Conservation (phyloP, 2,797 vertebrate species). For the Eulemur rubriventer region DNA sequence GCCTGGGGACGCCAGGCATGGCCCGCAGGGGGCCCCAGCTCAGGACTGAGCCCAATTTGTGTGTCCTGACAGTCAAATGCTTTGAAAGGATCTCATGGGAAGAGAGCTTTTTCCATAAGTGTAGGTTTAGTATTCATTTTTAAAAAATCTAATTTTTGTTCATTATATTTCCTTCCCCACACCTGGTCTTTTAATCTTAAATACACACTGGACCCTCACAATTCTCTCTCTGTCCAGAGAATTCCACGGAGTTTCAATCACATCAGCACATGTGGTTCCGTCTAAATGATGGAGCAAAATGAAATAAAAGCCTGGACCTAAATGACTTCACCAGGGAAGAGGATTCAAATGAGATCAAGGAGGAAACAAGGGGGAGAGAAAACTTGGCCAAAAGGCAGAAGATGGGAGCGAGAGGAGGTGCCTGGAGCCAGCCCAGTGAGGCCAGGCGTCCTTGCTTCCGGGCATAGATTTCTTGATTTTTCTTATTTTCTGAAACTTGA, state of each 20-base stretch:
- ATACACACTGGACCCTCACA: not conserved
- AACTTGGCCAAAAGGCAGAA: not conserved
- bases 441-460: conserved; percentile 66
- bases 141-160: not conserved
- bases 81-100: not conserved
- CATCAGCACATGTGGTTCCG: not conserved
- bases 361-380: conserved; percentile 51
- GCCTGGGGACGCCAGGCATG: not conserved
- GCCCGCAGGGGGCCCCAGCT: not conserved
- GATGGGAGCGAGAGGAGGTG: conserved; percentile 59
- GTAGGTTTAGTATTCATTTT: not conserved
- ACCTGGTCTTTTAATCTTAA: conserved; percentile 22
- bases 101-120: not conserved
- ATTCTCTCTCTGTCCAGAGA: not conserved
- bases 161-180: not conserved
- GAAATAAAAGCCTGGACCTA: not conserved
- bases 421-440: conserved; percentile 39
- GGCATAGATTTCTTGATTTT: conserved; percentile 59
- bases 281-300: conserved; percentile 12
- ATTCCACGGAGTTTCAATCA: not conserved
- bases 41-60: not conserved
- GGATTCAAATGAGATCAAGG: not conserved
- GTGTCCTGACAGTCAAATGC: not conserved
- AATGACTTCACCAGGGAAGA: conserved; percentile 60
- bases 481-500: conserved; percentile 70